Evolutionary conservation across 2,113 vertebrate species (phyloP).

Genomic region (Colossoma macropomum): DNA sequence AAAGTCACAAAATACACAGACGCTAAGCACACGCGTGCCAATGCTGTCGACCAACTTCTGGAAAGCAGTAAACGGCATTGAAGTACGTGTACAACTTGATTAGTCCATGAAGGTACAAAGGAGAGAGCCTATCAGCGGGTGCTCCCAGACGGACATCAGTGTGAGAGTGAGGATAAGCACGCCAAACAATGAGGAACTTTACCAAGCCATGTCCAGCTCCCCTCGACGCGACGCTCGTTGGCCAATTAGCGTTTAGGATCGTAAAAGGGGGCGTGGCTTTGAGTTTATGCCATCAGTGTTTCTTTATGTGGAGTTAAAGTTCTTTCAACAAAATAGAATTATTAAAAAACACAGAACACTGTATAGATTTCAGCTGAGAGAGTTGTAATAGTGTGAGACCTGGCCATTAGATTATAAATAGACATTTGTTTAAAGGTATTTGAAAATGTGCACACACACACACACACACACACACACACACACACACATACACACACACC

Average conservation of each 20-base stretch:
- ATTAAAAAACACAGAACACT: neutral
- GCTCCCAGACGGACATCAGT: neutral
- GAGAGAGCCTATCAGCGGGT: neutral
- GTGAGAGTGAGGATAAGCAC: constrained; percentile 25
- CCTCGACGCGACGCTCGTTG: neutral
- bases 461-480: no score
- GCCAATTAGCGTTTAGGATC: neutral
- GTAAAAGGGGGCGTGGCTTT: no score
- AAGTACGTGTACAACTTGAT: neutral
- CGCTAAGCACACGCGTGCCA: neutral
- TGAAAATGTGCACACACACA: no score
- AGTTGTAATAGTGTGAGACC: no score
- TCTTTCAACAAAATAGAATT: neutral
- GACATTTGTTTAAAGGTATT: no score
- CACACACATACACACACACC: no score
- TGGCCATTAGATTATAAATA: no score
- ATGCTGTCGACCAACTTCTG: neutral
- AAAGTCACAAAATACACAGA: neutral
- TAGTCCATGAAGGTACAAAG: neutral
- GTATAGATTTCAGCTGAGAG: no score
- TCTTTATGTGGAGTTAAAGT: no score
- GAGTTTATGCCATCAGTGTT: no score
- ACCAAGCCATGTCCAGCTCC: neutral
- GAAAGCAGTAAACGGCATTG: neutral
- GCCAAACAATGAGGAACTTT: neutral